Evolutionary conservation across 2,797 vertebrate genomes (phyloP).

Genomic region (Crax fasciolata): DNA sequence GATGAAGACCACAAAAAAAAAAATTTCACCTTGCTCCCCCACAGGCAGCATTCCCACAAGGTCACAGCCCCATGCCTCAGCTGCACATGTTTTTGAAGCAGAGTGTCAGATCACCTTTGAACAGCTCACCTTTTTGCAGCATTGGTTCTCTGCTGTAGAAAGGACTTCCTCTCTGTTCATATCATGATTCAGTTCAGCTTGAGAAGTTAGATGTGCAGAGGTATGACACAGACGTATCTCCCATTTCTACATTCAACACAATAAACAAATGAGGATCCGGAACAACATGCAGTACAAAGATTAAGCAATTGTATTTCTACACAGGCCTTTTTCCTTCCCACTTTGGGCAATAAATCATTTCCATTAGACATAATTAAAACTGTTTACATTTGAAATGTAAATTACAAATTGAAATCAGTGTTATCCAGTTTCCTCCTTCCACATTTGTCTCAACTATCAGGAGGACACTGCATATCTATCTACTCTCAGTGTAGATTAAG

Average conservation of each 20-base stretch:
- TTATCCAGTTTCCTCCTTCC: background rate
- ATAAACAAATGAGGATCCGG: background rate
- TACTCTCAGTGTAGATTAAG: slow-evolving; percentile 32
- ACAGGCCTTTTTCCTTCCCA: background rate
- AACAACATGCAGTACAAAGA: background rate
- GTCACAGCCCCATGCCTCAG: background rate
- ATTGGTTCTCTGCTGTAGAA: background rate
- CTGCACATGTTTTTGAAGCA: background rate
- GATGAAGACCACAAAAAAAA: background rate
- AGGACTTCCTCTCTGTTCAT: background rate
- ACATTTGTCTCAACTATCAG: background rate
- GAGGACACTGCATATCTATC: background rate
- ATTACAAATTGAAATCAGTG: slow-evolving; percentile 34
- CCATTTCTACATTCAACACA: background rate
- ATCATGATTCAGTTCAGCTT: slow-evolving; percentile 8
- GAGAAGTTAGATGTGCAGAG: background rate
- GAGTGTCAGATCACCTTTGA: background rate
- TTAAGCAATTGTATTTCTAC: slow-evolving; percentile 40
- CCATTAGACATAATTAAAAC: slow-evolving; percentile 44
- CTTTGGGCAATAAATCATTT: slow-evolving; percentile 57
- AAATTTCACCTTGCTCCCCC: background rate
- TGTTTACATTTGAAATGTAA: slow-evolving; percentile 43
- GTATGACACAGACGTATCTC: background rate
- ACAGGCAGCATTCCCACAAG: background rate
- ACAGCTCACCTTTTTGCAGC: background rate